Conservation (phyloP, 2,888 invertebrate genomes). For the Antheraea assamensis region DNA sequence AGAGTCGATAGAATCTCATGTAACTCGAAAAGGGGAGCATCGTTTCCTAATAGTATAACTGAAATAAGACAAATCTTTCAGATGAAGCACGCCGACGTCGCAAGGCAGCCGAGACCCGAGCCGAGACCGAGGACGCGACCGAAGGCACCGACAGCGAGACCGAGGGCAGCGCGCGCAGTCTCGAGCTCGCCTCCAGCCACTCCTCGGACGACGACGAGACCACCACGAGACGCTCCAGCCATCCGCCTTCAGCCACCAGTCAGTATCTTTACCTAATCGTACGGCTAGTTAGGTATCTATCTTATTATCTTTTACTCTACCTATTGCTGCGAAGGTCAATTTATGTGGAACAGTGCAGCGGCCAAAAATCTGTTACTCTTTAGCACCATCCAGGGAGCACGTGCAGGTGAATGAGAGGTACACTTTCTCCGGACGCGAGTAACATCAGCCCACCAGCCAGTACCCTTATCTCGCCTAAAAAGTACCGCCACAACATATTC, state of each 20-base stretch:
- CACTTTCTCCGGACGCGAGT: too few relatives aligned
- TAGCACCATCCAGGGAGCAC: too few relatives aligned
- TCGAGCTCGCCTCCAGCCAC: conserved; percentile 97
- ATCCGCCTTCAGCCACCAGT: conserved; percentile 49
- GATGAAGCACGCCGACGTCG: conserved; percentile 66
- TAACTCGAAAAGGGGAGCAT: too few relatives aligned
- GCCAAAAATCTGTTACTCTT: too few relatives aligned
- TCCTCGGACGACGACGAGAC: conserved; percentile 95
- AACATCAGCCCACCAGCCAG: conserved; percentile 40
- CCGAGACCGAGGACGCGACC: conserved; percentile 36
- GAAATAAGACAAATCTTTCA: conserved; percentile 26
- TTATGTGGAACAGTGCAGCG: too few relatives aligned
- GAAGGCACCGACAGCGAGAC: conserved; percentile 91
- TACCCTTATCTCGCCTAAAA: not conserved
- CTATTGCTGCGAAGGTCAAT: too few relatives aligned
- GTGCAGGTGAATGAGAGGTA: too few relatives aligned
- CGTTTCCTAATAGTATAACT: too few relatives aligned
- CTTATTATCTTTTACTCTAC: too few relatives aligned
- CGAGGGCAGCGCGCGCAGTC: conserved; percentile 89
- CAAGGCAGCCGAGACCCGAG: conserved; percentile 39
- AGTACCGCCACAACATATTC: too few relatives aligned
- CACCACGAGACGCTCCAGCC: conserved; percentile 53
- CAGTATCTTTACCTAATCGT: conserved; percentile 21
- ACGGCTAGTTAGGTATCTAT: too few relatives aligned
- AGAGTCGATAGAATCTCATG: too few relatives aligned